Evolutionary conservation across 2,888 invertebrate genomes (phyloP).

Genomic region (Rhagonycha fulva): DNA sequence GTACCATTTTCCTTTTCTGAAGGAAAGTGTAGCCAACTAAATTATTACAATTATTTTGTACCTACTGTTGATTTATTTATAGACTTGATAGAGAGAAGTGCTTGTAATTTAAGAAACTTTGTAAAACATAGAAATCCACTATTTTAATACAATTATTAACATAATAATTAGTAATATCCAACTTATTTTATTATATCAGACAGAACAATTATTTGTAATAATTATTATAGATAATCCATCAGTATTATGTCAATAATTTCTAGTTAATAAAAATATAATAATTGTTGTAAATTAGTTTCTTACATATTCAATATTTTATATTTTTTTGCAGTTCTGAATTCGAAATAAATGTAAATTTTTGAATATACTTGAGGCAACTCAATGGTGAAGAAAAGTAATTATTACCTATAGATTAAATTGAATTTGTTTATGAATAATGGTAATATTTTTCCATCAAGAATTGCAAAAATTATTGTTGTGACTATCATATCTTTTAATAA

Average conservation of each 20-base stretch:
- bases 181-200: background rate
- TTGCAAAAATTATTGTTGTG: slow-evolving; percentile 13
- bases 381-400: background rate
- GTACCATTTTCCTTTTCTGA: background rate
- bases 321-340: background rate
- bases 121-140: background rate
- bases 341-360: background rate
- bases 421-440: slow-evolving; percentile 13
- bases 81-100: background rate
- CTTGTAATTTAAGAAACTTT: background rate
- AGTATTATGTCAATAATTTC: background rate
- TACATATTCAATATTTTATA: background rate
- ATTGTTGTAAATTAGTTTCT: background rate
- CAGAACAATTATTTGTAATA: background rate
- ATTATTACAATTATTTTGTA: background rate
- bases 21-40: background rate
- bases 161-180: background rate
- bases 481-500: slow-evolving; percentile 25
- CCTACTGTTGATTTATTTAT: background rate
- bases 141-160: background rate
- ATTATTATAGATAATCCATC: background rate
- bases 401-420: background rate
- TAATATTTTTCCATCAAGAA: background rate
- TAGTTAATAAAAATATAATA: background rate
- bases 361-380: background rate